phyloP scores from a whole-genome alignment of 2,797 vertebrate genomes.

The Clamator glandarius region DNA sequence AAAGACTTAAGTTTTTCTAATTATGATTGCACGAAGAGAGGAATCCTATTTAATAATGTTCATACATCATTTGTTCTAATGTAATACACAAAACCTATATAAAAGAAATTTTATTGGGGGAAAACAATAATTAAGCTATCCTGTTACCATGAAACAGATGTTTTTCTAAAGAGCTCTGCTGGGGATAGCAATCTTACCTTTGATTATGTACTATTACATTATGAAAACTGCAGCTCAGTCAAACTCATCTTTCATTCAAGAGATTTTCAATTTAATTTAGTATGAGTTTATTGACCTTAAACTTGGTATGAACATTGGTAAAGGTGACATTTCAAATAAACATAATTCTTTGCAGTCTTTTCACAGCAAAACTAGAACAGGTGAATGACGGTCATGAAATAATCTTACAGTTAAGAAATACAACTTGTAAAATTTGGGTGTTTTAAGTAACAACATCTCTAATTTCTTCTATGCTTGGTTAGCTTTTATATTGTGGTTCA shows the following conservation, averaged over 20 bases:
- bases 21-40: neutral
- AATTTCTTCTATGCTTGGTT: slow-evolving; percentile 22
- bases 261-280: slow-evolving; percentile 14
- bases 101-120: neutral
- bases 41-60: neutral
- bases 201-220: neutral
- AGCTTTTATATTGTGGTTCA: slow-evolving; percentile 32
- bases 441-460: slow-evolving; percentile 15
- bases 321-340: slow-evolving; percentile 57
- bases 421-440: neutral
- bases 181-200: neutral
- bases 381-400: neutral
- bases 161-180: neutral
- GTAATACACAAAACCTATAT: neutral
- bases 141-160: neutral
- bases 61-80: slow-evolving; percentile 12
- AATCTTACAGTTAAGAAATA: slow-evolving; percentile 13
- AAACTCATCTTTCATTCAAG: neutral
- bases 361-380: neutral
- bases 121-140: neutral
- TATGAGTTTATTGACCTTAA: slow-evolving; percentile 19
- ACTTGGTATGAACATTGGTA: slow-evolving; percentile 6
- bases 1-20: neutral
- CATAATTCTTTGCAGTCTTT: neutral
- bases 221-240: neutral